These are phyloP conservation scores for Paedocypris sp. DNA, from an alignment of 2,113 vertebrate species.

Conservation along the genomic window DNA sequence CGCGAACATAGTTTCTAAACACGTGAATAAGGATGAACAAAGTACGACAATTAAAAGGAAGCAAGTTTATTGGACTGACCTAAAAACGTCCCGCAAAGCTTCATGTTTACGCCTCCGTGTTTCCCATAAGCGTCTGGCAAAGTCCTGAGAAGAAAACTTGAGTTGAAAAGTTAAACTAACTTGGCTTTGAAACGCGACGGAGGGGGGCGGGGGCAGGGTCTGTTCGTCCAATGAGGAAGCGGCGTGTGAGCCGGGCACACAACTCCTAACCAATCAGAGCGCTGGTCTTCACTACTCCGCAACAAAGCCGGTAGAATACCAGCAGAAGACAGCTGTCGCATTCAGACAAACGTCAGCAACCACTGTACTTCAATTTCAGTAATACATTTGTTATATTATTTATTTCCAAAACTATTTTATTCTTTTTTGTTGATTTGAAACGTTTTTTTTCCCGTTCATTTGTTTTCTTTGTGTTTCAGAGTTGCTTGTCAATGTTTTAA, in stretches of 20 bases:
- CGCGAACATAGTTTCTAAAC: too few relatives aligned
- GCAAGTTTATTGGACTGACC: conserved; percentile 80
- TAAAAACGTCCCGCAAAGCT: conserved; percentile 81
- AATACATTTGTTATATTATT: too few relatives aligned
- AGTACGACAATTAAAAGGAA: too few relatives aligned
- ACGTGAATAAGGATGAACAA: too few relatives aligned
- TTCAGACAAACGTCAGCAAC: too few relatives aligned
- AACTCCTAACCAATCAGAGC: conserved; percentile 61
- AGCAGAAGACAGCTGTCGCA: conserved; percentile 56
- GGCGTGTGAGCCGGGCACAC: conserved; percentile 40
- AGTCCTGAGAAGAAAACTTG: conserved; percentile 55
- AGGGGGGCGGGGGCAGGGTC: conserved; percentile 8
- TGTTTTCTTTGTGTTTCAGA: too few relatives aligned
- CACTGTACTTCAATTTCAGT: too few relatives aligned
- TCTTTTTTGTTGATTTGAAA: too few relatives aligned
- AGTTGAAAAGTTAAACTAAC: conserved; percentile 71
- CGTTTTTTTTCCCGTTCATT: too few relatives aligned
- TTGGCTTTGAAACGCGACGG: conserved; percentile 48
- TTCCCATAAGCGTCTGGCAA: conserved; percentile 34
- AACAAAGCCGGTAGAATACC: conserved; percentile 52
- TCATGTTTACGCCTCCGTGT: conserved; percentile 66
- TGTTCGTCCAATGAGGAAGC: conserved; percentile 61
- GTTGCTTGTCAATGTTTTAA: too few relatives aligned
- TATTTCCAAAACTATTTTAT: too few relatives aligned
- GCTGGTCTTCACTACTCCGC: conserved; percentile 43